Evolutionary conservation across 2,113 vertebrate species (phyloP), one percentile per base, ranked within the genome.

Genomic region (Apteryx owenii): DNA sequence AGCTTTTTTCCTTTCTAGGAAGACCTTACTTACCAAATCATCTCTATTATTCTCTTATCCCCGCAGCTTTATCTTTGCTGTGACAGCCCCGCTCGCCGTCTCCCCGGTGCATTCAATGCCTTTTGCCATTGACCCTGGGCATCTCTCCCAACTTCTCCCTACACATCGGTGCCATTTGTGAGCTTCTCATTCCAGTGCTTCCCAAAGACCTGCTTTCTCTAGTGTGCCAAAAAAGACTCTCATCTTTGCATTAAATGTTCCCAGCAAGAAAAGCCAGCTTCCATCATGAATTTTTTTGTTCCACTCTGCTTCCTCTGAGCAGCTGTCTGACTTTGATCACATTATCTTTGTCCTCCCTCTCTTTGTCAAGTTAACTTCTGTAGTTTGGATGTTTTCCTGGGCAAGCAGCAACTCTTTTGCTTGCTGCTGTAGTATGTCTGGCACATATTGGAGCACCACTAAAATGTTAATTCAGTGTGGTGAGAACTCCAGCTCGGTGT

Each of bases 51-150:
- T 73, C 20, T 56, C 58, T 73, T 65, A 22, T 78, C 19, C 18
- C 8, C 46, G 17, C 12, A 84, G 64, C 38, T 31, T 12, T 40
- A 0, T 75, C 40, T 88, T 86, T n/a, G 62, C 17, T 13, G 13
- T 77, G 22, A 31, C 19, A 83, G 14, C 23, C 70, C 33, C 42
- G 22, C 44, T 81, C 90, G 16, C 23, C 51, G 18, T 36, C 50
- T 78, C 85, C 0, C 0, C 69, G 58, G 36, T 69, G 14, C 15
- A 29, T 9, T 13, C 14, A 4, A 1, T 48, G 21, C n/a, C 23
- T 72, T 40, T 69, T 51, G 25, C 21, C 22, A 31, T 16, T 87
- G 64, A 50, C 51, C 33, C 18, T 87, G 10, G 62, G 38, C 18
- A 19, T 19, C 4, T 85, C 28, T 71, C 50, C 46, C 50, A 50